A percentile compares a stretch with the other conserved stretches of the same genome.
Conservation (phyloP, 2,113 vertebrate species). For the Psammodynastes pulverulentus region DNA sequence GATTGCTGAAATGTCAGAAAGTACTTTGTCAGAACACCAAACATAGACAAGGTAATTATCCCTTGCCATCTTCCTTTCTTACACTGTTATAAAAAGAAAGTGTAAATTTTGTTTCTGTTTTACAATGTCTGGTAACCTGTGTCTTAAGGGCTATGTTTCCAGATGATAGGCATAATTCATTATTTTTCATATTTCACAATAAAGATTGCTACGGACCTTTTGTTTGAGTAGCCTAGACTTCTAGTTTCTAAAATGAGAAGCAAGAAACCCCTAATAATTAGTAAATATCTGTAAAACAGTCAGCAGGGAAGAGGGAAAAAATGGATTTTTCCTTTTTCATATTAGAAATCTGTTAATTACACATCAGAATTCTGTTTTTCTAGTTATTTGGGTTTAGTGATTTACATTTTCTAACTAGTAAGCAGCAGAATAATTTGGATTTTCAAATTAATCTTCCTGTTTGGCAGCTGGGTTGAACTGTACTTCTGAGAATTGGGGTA, state of each 20-base stretch:
- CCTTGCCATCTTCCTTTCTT: constrained; percentile 28
- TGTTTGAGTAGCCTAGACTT: not conserved
- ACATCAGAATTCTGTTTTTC: not conserved
- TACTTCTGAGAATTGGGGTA: not conserved
- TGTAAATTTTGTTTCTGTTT: not conserved
- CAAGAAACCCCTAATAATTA: not conserved
- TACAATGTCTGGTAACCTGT: not conserved
- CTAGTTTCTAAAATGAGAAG: not conserved
- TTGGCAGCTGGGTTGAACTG: not conserved
- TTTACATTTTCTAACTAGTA: not conserved
- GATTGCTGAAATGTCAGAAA: constrained; percentile 48
- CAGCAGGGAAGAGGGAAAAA: not conserved
- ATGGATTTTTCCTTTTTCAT: not conserved
- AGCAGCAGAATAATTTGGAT: not conserved
- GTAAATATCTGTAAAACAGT: not conserved
- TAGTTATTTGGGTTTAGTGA: not conserved
- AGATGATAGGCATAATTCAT: not conserved
- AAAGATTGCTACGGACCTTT: not conserved
- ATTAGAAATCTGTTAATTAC: not conserved
- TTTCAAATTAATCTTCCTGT: not conserved
- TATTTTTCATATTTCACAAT: not conserved
- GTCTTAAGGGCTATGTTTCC: not conserved
- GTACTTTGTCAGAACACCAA: constrained; percentile 24
- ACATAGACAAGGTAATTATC: constrained; percentile 44
- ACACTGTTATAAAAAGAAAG: not conserved